A percentile compares a stretch with the other conserved stretches of the same genome.
phyloP scores from a whole-genome alignment of 2,888 invertebrate species.

The Andrena camellia region DNA sequence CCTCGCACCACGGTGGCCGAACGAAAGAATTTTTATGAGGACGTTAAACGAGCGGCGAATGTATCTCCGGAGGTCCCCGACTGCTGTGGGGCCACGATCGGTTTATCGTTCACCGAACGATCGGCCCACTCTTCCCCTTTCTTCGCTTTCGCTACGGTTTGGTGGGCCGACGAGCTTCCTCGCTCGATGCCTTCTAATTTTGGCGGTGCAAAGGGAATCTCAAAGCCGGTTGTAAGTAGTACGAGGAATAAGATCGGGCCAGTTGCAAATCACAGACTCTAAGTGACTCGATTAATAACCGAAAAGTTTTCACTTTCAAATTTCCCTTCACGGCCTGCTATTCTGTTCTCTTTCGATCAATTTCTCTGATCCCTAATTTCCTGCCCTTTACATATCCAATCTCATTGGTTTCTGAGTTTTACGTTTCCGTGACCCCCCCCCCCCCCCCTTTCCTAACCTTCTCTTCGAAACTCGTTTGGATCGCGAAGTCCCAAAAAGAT shows the following conservation, averaged over 20 bases:
- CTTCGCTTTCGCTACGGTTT: constrained; percentile 42
- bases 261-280: neutral
- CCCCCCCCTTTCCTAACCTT: too few species aligned
- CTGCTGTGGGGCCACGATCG: constrained; percentile 62
- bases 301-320: too few species aligned
- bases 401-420: too few species aligned
- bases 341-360: too few species aligned
- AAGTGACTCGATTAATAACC: neutral
- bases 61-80: constrained; percentile 62
- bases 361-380: too few species aligned
- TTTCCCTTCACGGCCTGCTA: too few species aligned
- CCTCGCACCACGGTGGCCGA: constrained; percentile 69
- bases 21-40: constrained; percentile 81
- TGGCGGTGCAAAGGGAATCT: constrained; percentile 40
- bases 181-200: constrained; percentile 40
- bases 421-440: too few species aligned
- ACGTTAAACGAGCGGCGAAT: constrained; percentile 75
- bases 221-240: constrained; percentile 11
- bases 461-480: too few species aligned
- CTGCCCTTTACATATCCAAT: too few species aligned
- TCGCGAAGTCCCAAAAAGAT: too few species aligned
- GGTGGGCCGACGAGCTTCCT: constrained; percentile 24
- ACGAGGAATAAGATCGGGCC: neutral
- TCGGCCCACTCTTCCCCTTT: constrained; percentile 56
- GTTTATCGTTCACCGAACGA: constrained; percentile 73